Evolutionary conservation across 2,797 vertebrate genomes (phyloP), one percentile per base, ranked within the genome.

Genomic region (Gadopsis bispinosus): DNA sequence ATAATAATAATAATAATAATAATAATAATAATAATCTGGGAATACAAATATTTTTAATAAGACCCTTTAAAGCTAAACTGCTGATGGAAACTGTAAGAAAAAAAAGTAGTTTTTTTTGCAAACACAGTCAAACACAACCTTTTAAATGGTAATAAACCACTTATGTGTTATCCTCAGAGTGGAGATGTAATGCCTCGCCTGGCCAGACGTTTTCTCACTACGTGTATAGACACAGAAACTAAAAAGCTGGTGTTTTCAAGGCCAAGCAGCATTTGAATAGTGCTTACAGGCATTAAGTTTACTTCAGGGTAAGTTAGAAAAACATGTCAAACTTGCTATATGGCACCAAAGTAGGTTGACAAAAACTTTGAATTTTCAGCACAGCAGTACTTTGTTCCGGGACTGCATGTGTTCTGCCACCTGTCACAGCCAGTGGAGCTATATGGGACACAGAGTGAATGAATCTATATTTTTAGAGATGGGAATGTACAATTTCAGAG

Each of bases 401-500:
- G 33, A 39, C 50, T 67, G 79, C 72, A 59, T 62, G 79, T 69
- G 81, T 41, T 79, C 68, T 75, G 83, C 76, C 87, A 88, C 85
- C 88, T 75, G 80, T 89, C 86, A 84, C 13, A 71, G 78, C 76
- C 55, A 64, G 41, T 22, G 48, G 58, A 69, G 72, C 79, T 62
- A 33, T 53, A 70, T 8, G 63, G 69, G 67, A 70, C 69, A 43
- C 56, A 20, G 33, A 60, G 69, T 26, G 65, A 78, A 67, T 10
- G 9, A 26, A 79, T 80, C 17, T 71, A 41, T 92, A 89, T 91
- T 90, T 90, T 84, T 83, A 81, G 84, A 53, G 51, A 75, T 83
- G 85, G 79, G 81, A 90, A 88, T 80, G 88, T 78, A 82, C 77
- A 84, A 84, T 88, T 86, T 91, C 79, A 86, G 76, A 83, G 89